Conservation (phyloP, 2,797 vertebrate species). For the Hemitrygon akajei region DNA sequence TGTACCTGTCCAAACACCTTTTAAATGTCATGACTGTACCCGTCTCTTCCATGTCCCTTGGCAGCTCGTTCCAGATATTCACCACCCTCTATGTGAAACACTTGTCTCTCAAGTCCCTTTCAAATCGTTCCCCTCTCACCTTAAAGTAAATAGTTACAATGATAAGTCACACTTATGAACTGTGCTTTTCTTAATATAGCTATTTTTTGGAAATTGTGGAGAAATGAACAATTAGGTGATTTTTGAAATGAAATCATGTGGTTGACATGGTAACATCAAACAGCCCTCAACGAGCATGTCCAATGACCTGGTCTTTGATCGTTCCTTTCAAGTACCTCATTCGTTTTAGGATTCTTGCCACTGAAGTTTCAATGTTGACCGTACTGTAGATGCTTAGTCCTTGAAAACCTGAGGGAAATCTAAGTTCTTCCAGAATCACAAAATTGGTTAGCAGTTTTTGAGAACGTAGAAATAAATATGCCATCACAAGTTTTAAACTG, state of each 20-base stretch:
- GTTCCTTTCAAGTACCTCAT: background rate
- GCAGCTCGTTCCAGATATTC: too few relatives aligned
- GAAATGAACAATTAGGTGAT: background rate
- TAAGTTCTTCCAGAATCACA: background rate
- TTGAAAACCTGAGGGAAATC: background rate
- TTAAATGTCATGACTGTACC: too few relatives aligned
- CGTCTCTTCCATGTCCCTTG: too few relatives aligned
- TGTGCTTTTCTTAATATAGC: background rate
- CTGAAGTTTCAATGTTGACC: background rate
- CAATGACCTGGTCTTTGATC: background rate
- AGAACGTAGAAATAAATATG: background rate
- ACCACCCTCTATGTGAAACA: too few relatives aligned
- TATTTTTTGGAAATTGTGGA: background rate
- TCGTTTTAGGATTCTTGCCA: background rate
- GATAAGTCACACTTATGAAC: background rate
- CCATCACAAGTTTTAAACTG: background rate
- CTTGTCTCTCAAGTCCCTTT: too few relatives aligned
- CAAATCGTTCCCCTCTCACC: too few relatives aligned
- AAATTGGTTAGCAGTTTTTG: background rate
- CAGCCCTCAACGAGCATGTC: background rate
- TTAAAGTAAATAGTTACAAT: background rate
- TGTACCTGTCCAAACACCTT: too few relatives aligned
- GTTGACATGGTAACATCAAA: background rate
- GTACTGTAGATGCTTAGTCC: background rate
- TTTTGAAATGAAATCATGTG: background rate